Evolutionary conservation across 2,797 vertebrate genomes (phyloP).

Genomic region (Scolopax rusticola): DNA sequence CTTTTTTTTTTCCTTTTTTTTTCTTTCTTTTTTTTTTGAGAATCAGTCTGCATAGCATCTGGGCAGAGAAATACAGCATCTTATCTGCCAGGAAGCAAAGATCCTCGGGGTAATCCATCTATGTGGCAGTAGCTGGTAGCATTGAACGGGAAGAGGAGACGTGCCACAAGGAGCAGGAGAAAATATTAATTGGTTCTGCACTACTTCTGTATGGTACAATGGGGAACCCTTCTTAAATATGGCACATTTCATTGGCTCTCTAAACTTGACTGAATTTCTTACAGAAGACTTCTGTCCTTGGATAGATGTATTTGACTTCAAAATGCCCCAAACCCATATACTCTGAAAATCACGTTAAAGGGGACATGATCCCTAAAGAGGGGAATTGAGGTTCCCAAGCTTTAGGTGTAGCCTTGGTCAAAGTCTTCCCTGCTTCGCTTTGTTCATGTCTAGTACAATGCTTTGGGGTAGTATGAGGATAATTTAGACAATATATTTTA

Average conservation of each 20-base stretch:
- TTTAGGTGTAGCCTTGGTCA: background rate
- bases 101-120: background rate
- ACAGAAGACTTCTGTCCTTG: background rate
- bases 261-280: background rate
- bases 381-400: background rate
- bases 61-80: background rate
- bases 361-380: background rate
- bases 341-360: fast-evolving
- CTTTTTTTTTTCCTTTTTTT: background rate
- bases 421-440: background rate
- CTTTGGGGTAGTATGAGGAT: background rate
- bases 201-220: fast-evolving
- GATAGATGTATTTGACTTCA: background rate
- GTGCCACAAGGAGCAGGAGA: background rate
- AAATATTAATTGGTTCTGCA: background rate
- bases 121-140: background rate
- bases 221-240: background rate
- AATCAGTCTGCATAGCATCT: background rate
- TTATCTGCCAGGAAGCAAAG: conserved; percentile 1
- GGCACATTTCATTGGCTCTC: background rate
- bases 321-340: background rate
- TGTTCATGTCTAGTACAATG: background rate
- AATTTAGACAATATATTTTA: background rate
- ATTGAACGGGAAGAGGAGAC: background rate
- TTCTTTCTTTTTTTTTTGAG: background rate